Base-by-base conservation (phyloP, 2,113 vertebrate species). In the Eptatretus burgeri region DNA sequence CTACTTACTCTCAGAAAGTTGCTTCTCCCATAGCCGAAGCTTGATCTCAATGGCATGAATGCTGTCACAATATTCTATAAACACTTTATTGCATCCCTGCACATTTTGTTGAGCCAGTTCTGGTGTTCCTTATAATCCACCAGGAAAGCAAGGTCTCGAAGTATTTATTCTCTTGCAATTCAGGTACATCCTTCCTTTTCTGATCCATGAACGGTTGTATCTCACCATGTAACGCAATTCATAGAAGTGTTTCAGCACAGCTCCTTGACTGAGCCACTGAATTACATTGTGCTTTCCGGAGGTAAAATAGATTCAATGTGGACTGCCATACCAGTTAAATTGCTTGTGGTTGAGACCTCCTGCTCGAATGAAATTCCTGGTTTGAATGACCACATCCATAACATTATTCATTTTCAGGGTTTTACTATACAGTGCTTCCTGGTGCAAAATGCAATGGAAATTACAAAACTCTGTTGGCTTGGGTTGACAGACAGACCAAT, bases 61-160 rank as follows among this genome's bases (percentile, higher is more conserved):
- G 65, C 60, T 65, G 49, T 56, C 64, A 16, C 52, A 13, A 50
- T 63, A 60, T 62, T 67, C 14, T 62, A 13, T 68, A 13, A 68
- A 50, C 65, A 66, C 10, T 67, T 63, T 67, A 16, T 68, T 67
- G 50, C 13, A 53, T 8, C 63, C 67, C 41, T 66, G 62, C 64
- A 67, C 19, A n/a, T n/a, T n/a, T n/a, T n/a, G n/a, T n/a, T n/a
- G n/a, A n/a, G n/a, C n/a, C n/a, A n/a, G n/a, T 51, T 18, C 56
- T 66, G 63, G 52, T 67, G 66, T 51, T 67, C 66, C 49, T 52
- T 67, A 63, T 68, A 51, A 63, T 70, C 53, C 5, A 69, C 64
- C 66, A 69, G 62, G 62, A 67, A 69, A 64, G 63, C 64, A 69
- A 51, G 41, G 68, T 64, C 64, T 64, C 63, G 13, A 67, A 14